A percentile compares a stretch with the other conserved stretches of the same genome.
These are phyloP conservation scores for Scolopax rusticola DNA, from an alignment of 2,797 vertebrate genomes.

Conservation along the genomic window DNA sequence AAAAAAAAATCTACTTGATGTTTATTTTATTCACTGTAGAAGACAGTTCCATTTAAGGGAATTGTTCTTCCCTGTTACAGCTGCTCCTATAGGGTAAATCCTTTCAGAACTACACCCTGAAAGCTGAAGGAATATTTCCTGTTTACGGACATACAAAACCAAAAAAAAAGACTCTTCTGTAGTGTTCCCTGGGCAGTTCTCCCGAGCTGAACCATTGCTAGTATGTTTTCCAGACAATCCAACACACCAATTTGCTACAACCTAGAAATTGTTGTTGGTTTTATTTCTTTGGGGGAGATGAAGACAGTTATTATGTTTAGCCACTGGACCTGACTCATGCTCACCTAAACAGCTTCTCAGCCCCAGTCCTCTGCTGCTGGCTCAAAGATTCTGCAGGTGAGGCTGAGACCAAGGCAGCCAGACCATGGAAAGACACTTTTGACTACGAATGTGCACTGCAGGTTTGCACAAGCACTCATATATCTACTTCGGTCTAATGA, in stretches of 20 bases:
- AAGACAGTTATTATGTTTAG: neutral
- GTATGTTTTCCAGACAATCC: neutral
- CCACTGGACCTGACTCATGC: neutral
- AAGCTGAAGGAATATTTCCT: neutral
- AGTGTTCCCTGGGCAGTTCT: neutral
- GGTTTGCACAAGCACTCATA: neutral
- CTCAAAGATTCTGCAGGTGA: neutral
- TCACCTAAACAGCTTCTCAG: neutral
- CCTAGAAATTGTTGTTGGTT: neutral
- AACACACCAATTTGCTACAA: neutral
- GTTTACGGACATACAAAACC: neutral
- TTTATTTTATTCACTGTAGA: neutral
- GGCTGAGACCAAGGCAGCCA: neutral
- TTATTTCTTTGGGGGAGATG: neutral
- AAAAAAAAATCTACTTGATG: neutral
- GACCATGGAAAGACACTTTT: neutral
- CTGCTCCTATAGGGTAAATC: neutral
- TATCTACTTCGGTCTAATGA: neutral
- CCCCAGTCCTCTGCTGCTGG: fast-evolving
- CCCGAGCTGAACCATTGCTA: neutral
- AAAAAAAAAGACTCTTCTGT: neutral
- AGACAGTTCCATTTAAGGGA: neutral
- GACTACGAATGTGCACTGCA: neutral
- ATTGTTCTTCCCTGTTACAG: neutral
- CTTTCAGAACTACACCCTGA: neutral